phyloP scores from a whole-genome alignment of 2,113 vertebrate species.

The Hypomesus transpacificus region DNA sequence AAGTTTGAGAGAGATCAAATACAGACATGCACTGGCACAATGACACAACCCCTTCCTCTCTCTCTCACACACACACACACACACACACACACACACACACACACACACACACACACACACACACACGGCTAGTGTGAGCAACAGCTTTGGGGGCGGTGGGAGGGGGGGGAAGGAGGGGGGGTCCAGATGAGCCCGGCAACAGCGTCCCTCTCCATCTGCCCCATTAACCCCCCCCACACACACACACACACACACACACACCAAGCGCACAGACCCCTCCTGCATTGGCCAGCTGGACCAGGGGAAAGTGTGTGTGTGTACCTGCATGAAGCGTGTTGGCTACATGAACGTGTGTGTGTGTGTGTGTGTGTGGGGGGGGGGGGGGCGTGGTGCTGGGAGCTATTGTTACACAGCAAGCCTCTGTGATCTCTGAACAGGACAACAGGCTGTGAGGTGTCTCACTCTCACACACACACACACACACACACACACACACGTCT shows the following conservation, averaged over 20 bases:
- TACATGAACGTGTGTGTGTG: not conserved
- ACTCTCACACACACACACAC: not conserved
- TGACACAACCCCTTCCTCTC: too few species aligned
- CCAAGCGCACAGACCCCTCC: too few species aligned
- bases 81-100: not conserved
- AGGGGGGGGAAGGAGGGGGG: too few species aligned
- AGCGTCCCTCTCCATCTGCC: too few species aligned
- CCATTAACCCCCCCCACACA: too few species aligned
- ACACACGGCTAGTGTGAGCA: not conserved
- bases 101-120: not conserved
- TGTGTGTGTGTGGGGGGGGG: constrained; percentile 12
- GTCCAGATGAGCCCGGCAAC: too few species aligned
- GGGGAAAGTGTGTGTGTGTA: not conserved
- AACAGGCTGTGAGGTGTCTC: not conserved
- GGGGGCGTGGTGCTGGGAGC: not conserved
- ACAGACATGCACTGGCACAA: too few species aligned
- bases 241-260: too few species aligned
- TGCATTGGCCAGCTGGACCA: too few species aligned
- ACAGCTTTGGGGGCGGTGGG: too few species aligned
- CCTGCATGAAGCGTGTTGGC: too few species aligned
- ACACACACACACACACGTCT: not conserved
- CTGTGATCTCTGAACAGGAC: not conserved
- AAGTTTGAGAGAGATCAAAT: too few species aligned
- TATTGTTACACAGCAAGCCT: not conserved
- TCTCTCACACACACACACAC: not conserved